Base-by-base conservation (phyloP, 2,888 invertebrate species). In the Parnassius orleans region DNA sequence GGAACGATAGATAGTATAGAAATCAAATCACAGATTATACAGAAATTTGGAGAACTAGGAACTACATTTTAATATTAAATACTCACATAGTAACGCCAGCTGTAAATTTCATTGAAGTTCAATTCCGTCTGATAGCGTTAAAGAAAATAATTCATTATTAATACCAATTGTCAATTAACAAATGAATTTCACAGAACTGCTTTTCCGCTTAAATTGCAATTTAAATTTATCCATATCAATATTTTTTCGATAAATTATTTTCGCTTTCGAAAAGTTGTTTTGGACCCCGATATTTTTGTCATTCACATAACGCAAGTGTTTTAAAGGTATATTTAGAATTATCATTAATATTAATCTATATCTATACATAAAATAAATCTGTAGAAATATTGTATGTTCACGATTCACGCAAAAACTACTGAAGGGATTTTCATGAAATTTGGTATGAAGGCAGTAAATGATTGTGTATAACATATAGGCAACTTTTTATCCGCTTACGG, bases 41-140 rank as follows among this genome's bases (percentile, higher is more conserved):
- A 65, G 68, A 43, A 57, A 64, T 53, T 51, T 3, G 3, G 10
- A 33, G 24, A 51, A 56, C 9, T 59, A 56, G n/a, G 55, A 44
- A 53, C 47, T 51, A 15, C 52, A 47, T 61, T 44, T 51, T 15
- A 60, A 57, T 61, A 65, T 69, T 68, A 68, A 33, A 78, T 89
- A 89, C 90, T 89, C 74, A 90, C 90, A 72, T 88, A 89, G 72
- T 88, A 89, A 63, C 86, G 76, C 89, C 90, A 90, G 80, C 87
- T 88, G 85, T 88, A 90, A 77, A 90, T 80, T 75, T 88, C 87
- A 78, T 87, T 88, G 88, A 81, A 88, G 87, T 87, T 87, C 66
- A 80, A 77, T 86, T 90, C 89, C 88, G 87, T 85, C 90, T 90
- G 87, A 74, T 75, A 72, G 87, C 87, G 77, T 83, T 80, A 74